Evolutionary conservation across 1,140 invertebrate species (phyloP).

Genomic region (Drosophila ficusphila): DNA sequence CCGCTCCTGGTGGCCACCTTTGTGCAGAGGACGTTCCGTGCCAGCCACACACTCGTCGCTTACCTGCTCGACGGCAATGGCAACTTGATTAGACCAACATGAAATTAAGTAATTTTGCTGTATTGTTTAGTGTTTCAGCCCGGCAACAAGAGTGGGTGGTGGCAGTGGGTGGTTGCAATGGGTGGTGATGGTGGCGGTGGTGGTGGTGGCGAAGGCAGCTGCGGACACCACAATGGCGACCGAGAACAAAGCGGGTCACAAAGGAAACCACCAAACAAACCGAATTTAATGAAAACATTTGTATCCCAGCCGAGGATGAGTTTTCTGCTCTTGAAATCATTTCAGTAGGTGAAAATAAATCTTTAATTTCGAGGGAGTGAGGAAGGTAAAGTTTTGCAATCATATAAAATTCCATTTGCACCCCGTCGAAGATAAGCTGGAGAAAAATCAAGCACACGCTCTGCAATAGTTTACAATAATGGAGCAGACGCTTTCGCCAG

Average conservation of each 20-base stretch:
- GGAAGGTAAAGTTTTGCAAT: background rate
- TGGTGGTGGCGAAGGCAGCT: background rate
- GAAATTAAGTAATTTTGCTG: slow-evolving; percentile 76
- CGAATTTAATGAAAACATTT: slow-evolving; percentile 67
- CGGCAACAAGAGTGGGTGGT: slow-evolving; percentile 13
- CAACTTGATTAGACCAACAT: slow-evolving; percentile 82
- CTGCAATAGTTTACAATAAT: slow-evolving; percentile 18
- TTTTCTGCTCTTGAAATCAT: slow-evolving; percentile 7
- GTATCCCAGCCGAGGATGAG: slow-evolving; percentile 28
- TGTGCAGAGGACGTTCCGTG: slow-evolving; percentile 64
- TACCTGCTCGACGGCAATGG: slow-evolving; percentile 60
- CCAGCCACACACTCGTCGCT: slow-evolving; percentile 45
- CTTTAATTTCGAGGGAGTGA: background rate
- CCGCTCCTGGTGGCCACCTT: slow-evolving; percentile 42
- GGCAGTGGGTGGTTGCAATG: slow-evolving; percentile 6
- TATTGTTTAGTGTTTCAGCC: slow-evolving; percentile 71
- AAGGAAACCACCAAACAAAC: slow-evolving; percentile 54
- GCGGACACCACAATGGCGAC: slow-evolving; percentile 45
- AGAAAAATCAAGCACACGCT: slow-evolving; percentile 20
- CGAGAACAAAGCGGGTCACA: slow-evolving; percentile 46
- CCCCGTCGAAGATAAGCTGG: background rate
- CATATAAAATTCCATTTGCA: slow-evolving; percentile 12
- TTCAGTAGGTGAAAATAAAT: slow-evolving; percentile 1
- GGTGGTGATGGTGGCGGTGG: slow-evolving; percentile 11
- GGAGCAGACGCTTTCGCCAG: slow-evolving; percentile 9